A percentile compares a stretch with the other conserved stretches of the same genome.
These are phyloP conservation scores for Heliconius ethilla DNA, from an alignment of 2,888 invertebrate genomes.

Conservation along the genomic window DNA sequence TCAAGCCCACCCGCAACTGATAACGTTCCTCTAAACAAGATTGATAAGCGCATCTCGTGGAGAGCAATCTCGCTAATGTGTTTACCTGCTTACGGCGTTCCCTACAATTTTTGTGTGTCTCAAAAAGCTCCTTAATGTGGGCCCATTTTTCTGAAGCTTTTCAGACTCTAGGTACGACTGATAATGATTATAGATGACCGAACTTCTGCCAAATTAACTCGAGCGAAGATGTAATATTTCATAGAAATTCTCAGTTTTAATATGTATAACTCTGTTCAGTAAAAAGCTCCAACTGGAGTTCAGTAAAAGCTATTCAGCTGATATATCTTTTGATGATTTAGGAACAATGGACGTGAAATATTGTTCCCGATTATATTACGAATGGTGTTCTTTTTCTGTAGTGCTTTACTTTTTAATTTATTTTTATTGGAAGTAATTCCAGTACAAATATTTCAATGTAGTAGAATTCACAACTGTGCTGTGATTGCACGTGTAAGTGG, in stretches of 20 bases:
- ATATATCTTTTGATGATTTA: constrained; percentile 27
- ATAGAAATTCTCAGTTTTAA: constrained; percentile 37
- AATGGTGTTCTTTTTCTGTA: not conserved
- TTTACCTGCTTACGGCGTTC: constrained; percentile 65
- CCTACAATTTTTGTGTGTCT: constrained; percentile 57
- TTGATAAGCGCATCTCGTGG: constrained; percentile 57
- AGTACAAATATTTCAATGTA: too few relatives aligned
- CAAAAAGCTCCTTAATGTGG: constrained; percentile 61
- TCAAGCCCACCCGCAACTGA: constrained; percentile 32
- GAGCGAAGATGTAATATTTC: constrained; percentile 42
- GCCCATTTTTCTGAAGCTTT: constrained; percentile 59
- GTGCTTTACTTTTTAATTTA: not conserved
- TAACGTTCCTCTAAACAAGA: constrained; percentile 55
- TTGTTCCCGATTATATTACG: not conserved
- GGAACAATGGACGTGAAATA: constrained; percentile 23
- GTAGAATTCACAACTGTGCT: too few relatives aligned
- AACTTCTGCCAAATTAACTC: constrained; percentile 42
- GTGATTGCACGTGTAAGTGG: too few relatives aligned
- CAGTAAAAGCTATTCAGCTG: constrained; percentile 28
- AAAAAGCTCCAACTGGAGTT: constrained; percentile 25
- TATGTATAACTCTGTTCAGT: constrained; percentile 25
- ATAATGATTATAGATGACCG: constrained; percentile 65
- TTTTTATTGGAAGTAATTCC: too few relatives aligned
- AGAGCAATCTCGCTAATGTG: constrained; percentile 72
- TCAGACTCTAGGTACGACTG: constrained; percentile 56